These are phyloP conservation scores for Hypercompe scribonia DNA, from an alignment of 2,888 invertebrate species.

Conservation along the genomic window DNA sequence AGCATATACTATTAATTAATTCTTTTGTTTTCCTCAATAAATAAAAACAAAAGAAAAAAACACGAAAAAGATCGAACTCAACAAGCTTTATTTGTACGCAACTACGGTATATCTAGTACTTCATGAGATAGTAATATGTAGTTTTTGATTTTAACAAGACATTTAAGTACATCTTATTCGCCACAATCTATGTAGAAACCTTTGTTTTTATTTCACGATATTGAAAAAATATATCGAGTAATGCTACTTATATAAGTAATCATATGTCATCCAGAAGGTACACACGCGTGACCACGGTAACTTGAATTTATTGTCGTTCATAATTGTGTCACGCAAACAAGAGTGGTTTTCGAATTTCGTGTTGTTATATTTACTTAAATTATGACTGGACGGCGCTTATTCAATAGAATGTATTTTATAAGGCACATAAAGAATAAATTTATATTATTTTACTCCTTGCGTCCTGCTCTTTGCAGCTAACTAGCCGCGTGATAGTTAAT, in stretches of 20 bases:
- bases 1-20: too few relatives aligned
- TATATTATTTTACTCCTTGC: neutral
- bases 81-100: neutral
- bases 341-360: neutral
- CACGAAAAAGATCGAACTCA: neutral
- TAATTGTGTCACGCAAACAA: slow-evolving; percentile 1
- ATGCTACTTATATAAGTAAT: neutral
- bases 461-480: neutral
- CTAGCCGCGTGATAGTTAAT: neutral
- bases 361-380: neutral
- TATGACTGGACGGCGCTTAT: neutral
- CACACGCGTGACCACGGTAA: neutral
- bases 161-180: neutral
- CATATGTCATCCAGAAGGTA: neutral
- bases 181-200: neutral
- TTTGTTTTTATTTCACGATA: neutral
- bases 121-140: too few relatives aligned
- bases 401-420: neutral
- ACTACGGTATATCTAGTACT: too few relatives aligned
- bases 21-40: too few relatives aligned
- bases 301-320: neutral
- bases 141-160: neutral
- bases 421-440: neutral
- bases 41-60: too few relatives aligned
- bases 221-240: neutral